These are phyloP conservation scores for Tachycineta bicolor DNA, from an alignment of 2,113 vertebrate genomes.

Conservation along the genomic window DNA sequence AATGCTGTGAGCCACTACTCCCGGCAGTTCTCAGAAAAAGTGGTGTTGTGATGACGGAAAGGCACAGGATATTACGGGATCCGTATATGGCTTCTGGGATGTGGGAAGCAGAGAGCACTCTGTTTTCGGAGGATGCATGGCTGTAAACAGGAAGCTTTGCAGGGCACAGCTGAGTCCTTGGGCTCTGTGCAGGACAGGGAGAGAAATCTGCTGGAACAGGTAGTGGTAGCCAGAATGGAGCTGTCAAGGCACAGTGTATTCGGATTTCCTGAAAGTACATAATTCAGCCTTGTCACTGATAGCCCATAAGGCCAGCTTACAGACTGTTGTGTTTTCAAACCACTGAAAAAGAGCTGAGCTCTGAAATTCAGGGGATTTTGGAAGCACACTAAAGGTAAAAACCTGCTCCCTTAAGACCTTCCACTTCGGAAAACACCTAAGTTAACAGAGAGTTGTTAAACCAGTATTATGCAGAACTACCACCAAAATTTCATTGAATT, in stretches of 20 bases:
- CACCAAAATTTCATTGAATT: background rate
- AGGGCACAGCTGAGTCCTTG: constrained; percentile 32
- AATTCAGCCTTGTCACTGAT: background rate
- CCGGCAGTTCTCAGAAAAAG: constrained; percentile 61
- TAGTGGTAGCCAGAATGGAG: background rate
- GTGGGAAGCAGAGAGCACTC: constrained; percentile 70
- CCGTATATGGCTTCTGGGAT: constrained; percentile 56
- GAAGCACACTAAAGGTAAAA: background rate
- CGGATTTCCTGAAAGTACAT: background rate
- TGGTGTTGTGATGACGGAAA: constrained; percentile 52
- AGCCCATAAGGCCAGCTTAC: background rate
- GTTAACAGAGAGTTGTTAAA: background rate
- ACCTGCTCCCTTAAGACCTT: background rate
- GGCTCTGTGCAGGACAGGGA: background rate
- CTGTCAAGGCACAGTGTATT: rapidly evolving
- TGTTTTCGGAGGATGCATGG: constrained; percentile 46
- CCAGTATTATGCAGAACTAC: background rate
- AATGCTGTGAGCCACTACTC: constrained; percentile 70
- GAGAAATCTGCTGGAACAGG: constrained; percentile 2
- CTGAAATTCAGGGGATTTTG: background rate
- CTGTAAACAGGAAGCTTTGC: constrained; percentile 82
- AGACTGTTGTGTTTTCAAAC: background rate
- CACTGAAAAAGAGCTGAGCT: background rate
- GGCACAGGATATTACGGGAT: constrained; percentile 75
- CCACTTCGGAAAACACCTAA: background rate